These are phyloP conservation scores for Flabesymbios commensalis DNA, from an alignment of 2,888 invertebrate genomes.

Conservation along the genomic window DNA sequence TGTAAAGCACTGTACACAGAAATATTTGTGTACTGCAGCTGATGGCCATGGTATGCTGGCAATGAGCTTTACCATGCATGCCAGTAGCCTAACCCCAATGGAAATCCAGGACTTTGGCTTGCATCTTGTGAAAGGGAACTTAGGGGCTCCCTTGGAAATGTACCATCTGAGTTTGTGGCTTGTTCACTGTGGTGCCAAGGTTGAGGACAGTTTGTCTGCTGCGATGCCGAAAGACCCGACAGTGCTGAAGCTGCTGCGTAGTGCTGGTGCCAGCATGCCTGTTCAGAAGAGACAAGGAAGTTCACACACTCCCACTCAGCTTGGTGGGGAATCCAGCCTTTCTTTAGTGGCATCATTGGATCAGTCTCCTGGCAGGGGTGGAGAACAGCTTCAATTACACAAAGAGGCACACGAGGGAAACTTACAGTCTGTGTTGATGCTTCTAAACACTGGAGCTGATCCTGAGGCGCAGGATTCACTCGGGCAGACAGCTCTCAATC, in stretches of 20 bases:
- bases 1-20: constrained; percentile 96
- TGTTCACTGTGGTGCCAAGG: constrained; percentile 61
- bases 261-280: constrained; percentile 89
- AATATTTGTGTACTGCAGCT: constrained; percentile 76
- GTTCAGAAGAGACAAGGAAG: background rate
- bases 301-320: constrained; percentile 61
- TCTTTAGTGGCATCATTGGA: constrained; percentile 62
- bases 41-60: constrained; percentile 76
- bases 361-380: constrained; percentile 67
- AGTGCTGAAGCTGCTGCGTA: constrained; percentile 74
- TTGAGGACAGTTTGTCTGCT: constrained; percentile 49
- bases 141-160: constrained; percentile 52
- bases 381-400: constrained; percentile 76
- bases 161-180: constrained; percentile 78
- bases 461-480: constrained; percentile 69
- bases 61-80: constrained; percentile 72
- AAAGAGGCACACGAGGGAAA: constrained; percentile 73
- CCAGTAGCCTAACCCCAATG: constrained; percentile 55
- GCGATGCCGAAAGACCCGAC: constrained; percentile 52
- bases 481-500: constrained; percentile 77
- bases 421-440: constrained; percentile 76
- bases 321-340: constrained; percentile 33
- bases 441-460: constrained; percentile 81
- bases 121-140: constrained; percentile 61
- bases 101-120: constrained; percentile 64